phyloP scores from a whole-genome alignment of 2,113 vertebrate species.

The Triplophysa dalaica region DNA sequence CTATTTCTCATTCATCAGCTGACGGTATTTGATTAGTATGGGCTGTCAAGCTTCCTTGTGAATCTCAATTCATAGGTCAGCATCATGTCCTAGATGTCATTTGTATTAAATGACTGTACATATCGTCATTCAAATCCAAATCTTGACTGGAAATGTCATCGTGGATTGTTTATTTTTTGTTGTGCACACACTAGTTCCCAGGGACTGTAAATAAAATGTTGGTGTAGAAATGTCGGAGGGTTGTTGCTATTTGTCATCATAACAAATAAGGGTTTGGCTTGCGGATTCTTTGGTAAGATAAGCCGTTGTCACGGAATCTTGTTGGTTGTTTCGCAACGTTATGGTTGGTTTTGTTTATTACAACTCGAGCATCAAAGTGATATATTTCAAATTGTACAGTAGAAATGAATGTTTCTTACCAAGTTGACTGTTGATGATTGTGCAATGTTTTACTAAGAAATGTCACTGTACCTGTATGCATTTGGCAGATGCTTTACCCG shows the following conservation, averaged over 20 bases:
- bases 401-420: too few species aligned
- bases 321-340: too few species aligned
- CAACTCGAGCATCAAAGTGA: too few species aligned
- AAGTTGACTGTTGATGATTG: too few species aligned
- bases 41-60: not conserved
- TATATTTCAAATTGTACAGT: too few species aligned
- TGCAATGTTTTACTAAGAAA: too few species aligned
- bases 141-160: not conserved
- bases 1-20: not conserved
- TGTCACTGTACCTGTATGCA: too few species aligned
- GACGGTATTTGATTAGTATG: not conserved
- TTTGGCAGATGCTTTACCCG: too few species aligned
- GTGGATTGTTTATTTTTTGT: not conserved
- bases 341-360: too few species aligned
- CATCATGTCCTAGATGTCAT: not conserved
- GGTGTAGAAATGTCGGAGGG: not conserved
- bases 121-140: not conserved
- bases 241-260: not conserved
- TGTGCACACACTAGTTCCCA: not conserved
- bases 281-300: not conserved
- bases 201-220: not conserved
- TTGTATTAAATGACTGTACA: not conserved
- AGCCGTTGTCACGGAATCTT: too few species aligned
- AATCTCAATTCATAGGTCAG: not conserved
- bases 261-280: not conserved